phyloP scores from a whole-genome alignment of 35 echinoderm and acorn worm species.

The Anneissia japonica region DNA sequence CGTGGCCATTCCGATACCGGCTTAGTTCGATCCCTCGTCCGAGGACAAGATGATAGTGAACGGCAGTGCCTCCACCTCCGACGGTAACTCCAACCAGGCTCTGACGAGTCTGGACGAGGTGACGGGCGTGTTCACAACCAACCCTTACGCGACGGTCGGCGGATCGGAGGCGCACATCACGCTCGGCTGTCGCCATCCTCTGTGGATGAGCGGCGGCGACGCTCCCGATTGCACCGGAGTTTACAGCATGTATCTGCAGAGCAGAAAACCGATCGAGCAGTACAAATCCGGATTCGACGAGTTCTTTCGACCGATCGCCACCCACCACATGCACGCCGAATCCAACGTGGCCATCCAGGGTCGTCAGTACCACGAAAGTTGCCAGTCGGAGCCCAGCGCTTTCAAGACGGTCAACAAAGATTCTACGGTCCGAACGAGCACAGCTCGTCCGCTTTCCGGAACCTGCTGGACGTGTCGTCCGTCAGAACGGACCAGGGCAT shows the following conservation, averaged over 20 bases:
- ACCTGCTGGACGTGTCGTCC: neutral
- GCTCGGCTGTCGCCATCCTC: neutral
- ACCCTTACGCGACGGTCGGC: conserved; percentile 8
- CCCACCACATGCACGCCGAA: neutral
- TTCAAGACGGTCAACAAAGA: neutral
- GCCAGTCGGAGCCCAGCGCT: neutral
- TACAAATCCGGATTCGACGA: neutral
- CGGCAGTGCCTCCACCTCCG: neutral
- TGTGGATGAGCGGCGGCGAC: neutral
- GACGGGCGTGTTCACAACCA: neutral
- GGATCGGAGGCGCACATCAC: conserved; percentile 5
- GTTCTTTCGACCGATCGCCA: neutral
- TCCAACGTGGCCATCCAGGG: neutral
- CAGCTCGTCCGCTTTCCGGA: neutral
- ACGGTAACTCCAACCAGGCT: neutral
- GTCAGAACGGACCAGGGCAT: neutral
- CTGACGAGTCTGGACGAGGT: neutral
- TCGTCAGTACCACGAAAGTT: neutral
- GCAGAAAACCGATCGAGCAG: neutral
- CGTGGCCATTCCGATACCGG: neutral
- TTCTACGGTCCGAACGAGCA: neutral
- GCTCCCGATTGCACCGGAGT: neutral
- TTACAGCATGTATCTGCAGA: neutral
- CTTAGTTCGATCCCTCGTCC: neutral
- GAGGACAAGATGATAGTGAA: neutral